A percentile compares a stretch with the other conserved stretches of the same genome.
Evolutionary conservation across 2,888 invertebrate genomes (phyloP).

Genomic region (Pteria penguin): DNA sequence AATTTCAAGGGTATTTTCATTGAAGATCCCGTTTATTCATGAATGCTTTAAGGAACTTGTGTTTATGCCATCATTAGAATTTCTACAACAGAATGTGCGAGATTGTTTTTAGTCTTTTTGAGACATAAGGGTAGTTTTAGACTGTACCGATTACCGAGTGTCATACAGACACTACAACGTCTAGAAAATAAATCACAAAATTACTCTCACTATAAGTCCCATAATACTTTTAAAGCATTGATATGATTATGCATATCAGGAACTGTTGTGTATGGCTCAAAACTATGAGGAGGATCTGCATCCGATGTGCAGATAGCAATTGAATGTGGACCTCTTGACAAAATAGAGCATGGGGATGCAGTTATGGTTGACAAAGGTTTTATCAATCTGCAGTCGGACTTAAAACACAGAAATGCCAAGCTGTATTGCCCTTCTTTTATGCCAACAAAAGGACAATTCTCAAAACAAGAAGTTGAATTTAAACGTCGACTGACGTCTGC

Average conservation of each 20-base stretch:
- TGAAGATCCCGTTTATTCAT: slow-evolving; percentile 10
- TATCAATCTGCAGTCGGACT: neutral
- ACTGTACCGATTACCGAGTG: slow-evolving; percentile 20
- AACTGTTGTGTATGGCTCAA: no score
- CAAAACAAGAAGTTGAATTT: neutral
- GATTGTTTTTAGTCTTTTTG: slow-evolving; percentile 6
- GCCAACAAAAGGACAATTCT: neutral
- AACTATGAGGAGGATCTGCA: no score
- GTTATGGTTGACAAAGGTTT: no score
- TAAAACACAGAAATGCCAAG: neutral
- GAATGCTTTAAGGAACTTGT: neutral
- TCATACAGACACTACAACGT: slow-evolving; percentile 9
- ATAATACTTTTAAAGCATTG: slow-evolving; percentile 18
- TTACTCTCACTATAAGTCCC: slow-evolving; percentile 18
- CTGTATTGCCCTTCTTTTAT: slow-evolving; percentile 10
- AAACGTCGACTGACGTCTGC: neutral
- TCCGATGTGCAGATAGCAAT: slow-evolving; percentile 4
- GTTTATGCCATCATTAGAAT: neutral
- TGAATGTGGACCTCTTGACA: neutral
- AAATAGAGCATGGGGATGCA: slow-evolving; percentile 1
- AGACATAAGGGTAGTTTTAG: slow-evolving; percentile 10
- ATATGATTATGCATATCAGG: slow-evolving; percentile 10
- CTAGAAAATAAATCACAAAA: slow-evolving; percentile 15
- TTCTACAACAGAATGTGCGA: neutral
- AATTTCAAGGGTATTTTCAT: slow-evolving; percentile 28